Conservation (phyloP, 2,888 invertebrate species). For the Julus scanicus region DNA sequence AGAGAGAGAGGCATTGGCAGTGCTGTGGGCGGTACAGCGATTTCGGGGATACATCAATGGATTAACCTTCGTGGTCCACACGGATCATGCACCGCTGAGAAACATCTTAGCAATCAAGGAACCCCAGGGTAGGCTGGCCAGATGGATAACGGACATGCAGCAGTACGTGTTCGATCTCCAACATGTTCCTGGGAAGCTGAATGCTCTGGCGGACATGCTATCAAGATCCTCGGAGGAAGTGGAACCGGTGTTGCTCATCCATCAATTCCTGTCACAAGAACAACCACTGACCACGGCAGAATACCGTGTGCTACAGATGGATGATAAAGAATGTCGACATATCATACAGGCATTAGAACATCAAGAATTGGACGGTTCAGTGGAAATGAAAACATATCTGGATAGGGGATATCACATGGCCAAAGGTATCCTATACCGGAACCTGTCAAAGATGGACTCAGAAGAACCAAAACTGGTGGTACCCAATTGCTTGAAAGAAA, state of each 20-base stretch:
- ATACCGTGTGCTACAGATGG: background rate
- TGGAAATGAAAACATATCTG: background rate
- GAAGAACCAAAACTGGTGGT: too few relatives aligned
- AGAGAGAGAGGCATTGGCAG: background rate
- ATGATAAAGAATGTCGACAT: too few relatives aligned
- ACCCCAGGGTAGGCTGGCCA: background rate
- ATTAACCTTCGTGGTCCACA: background rate
- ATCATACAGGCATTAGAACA: too few relatives aligned
- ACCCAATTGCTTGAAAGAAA: too few relatives aligned
- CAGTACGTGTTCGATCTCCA: too few relatives aligned
- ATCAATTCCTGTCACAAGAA: background rate
- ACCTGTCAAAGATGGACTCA: too few relatives aligned
- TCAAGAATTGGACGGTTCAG: too few relatives aligned
- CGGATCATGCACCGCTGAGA: background rate
- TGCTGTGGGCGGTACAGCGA: background rate
- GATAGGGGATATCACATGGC: background rate
- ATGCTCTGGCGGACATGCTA: background rate
- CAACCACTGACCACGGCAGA: background rate
- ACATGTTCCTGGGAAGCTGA: background rate
- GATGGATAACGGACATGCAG: too few relatives aligned
- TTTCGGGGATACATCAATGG: background rate
- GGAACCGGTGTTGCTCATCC: background rate
- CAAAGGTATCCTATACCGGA: too few relatives aligned
- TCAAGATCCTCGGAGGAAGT: background rate
- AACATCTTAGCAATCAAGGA: background rate